These are phyloP conservation scores for Deroplatys truncata DNA, from an alignment of 2,888 invertebrate species.

Conservation along the genomic window DNA sequence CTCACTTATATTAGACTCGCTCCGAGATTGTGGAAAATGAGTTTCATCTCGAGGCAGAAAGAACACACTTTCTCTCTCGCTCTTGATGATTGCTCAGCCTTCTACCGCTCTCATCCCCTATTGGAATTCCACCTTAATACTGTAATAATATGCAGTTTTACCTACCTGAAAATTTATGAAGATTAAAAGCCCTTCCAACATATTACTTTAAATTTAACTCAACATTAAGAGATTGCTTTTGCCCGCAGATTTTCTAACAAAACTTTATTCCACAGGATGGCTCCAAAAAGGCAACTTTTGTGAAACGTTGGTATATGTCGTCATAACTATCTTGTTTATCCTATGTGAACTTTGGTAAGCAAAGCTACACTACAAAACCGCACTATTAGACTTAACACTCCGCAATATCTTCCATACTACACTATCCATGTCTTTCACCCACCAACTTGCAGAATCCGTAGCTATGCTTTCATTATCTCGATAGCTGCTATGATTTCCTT, in stretches of 20 bases:
- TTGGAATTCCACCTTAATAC: neutral
- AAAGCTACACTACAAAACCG: no score
- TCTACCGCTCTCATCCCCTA: neutral
- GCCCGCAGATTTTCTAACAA: neutral
- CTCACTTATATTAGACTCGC: constrained; percentile 5
- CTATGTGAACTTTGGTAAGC: no score
- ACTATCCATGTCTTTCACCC: no score
- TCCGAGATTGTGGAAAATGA: constrained; percentile 15
- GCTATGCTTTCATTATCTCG: no score
- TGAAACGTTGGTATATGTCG: no score
- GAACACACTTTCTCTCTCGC: neutral
- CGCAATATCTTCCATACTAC: no score
- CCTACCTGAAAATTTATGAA: neutral
- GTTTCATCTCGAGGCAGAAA: neutral
- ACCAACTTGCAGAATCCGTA: no score
- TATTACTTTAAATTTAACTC: neutral
- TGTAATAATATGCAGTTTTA: neutral
- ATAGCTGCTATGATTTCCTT: no score
- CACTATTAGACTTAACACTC: no score
- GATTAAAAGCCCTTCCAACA: neutral
- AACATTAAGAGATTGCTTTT: neutral
- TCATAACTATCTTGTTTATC: no score
- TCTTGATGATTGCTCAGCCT: neutral
- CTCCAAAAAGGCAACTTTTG: neutral
- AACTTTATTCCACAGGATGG: neutral